phyloP scores from a whole-genome alignment of 2,888 invertebrate genomes.

The Suillia variegata region DNA sequence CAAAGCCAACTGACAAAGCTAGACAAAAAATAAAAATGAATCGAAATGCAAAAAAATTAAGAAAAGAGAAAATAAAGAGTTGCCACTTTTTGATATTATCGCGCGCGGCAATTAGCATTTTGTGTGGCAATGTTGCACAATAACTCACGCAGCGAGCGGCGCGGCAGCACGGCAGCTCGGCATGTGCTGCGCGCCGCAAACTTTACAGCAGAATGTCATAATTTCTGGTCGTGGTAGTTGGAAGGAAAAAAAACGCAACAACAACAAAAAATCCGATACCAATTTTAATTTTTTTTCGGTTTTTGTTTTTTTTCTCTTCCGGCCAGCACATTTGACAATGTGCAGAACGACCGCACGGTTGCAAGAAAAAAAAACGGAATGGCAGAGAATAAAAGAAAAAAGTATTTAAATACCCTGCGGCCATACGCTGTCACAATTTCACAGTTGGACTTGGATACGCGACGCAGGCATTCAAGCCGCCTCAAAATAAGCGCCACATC shows the following conservation, averaged over 20 bases:
- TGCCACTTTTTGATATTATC: constrained; percentile 41
- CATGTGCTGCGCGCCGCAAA: no score
- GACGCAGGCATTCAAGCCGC: constrained; percentile 38
- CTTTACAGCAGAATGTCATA: constrained; percentile 38
- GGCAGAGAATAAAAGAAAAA: constrained; percentile 33
- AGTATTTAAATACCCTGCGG: constrained; percentile 56
- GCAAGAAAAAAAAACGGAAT: no score
- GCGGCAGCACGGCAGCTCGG: constrained; percentile 25
- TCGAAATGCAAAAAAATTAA: constrained; percentile 32
- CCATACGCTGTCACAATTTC: constrained; percentile 57
- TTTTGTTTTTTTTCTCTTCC: background rate
- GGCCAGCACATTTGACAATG: constrained; percentile 15
- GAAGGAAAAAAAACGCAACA: constrained; percentile 9
- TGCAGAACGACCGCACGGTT: no score
- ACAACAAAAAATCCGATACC: background rate
- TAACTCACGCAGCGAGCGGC: constrained; percentile 42
- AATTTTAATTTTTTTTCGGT: no score
- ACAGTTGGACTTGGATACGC: constrained; percentile 43
- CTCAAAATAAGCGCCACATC: no score
- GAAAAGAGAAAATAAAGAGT: constrained; percentile 36
- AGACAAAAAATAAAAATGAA: constrained; percentile 1
- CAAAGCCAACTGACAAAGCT: constrained; percentile 9
- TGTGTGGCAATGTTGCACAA: constrained; percentile 51
- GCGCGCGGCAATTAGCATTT: constrained; percentile 50
- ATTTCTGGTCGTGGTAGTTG: constrained; percentile 29